phyloP scores from a whole-genome alignment of 2,888 invertebrate species.

The Chrysolina haemoptera region DNA sequence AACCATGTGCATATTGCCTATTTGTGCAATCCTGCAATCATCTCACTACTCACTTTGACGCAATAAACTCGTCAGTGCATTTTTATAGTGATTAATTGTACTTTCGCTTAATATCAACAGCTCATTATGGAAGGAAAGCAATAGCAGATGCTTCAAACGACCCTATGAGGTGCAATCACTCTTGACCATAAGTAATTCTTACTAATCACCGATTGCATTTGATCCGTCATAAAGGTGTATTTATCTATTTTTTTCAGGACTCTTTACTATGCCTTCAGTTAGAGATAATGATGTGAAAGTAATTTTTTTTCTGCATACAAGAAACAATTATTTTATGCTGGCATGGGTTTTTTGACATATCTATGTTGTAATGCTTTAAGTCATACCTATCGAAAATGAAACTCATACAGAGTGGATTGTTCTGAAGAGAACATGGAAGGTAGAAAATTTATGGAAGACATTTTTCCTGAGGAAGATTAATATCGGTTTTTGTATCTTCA shows the following conservation, averaged over 20 bases:
- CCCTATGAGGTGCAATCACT: slow-evolving; percentile 28
- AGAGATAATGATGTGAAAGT: slow-evolving; percentile 26
- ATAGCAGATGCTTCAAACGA: slow-evolving; percentile 35
- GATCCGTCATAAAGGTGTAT: background rate
- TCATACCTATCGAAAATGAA: background rate
- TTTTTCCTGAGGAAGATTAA: too few relatives aligned
- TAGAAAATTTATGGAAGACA: too few relatives aligned
- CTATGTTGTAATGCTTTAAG: slow-evolving; percentile 10
- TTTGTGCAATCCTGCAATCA: background rate
- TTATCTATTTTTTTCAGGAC: slow-evolving; percentile 10
- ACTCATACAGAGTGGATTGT: background rate
- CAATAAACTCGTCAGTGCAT: background rate
- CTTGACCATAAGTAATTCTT: slow-evolving; percentile 4
- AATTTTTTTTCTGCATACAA: background rate
- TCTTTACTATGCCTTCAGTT: slow-evolving; percentile 8
- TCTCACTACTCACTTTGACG: background rate
- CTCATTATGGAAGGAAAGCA: slow-evolving; percentile 41
- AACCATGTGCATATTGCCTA: background rate
- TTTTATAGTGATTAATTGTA: slow-evolving; percentile 9
- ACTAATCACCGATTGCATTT: background rate
- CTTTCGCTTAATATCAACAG: slow-evolving; percentile 39
- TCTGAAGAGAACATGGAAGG: too few relatives aligned
- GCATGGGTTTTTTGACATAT: background rate
- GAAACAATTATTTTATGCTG: background rate
- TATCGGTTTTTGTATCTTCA: too few relatives aligned